Evolutionary conservation across 2,113 vertebrate genomes (phyloP).

Genomic region (Zootoca vivipara): DNA sequence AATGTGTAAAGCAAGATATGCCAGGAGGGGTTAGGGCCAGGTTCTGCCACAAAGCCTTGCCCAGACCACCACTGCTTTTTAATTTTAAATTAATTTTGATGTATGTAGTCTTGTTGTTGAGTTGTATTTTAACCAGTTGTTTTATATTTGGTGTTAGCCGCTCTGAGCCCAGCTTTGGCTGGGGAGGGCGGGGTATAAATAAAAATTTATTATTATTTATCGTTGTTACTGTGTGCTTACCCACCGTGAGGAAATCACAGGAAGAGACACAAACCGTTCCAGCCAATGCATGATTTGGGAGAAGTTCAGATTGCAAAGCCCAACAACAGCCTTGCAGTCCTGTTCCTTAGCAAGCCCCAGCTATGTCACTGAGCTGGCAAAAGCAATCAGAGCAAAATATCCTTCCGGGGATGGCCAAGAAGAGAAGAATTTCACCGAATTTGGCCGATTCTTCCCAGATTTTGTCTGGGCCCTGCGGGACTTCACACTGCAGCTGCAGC

Average conservation of each 20-base stretch:
- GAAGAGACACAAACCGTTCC: too few relatives aligned
- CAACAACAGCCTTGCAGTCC: not conserved
- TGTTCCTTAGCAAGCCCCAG: slow-evolving; percentile 31
- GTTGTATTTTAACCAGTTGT: too few relatives aligned
- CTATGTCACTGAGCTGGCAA: slow-evolving; percentile 58
- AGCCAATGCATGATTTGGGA: too few relatives aligned
- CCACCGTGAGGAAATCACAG: not conserved
- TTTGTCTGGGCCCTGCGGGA: slow-evolving; percentile 75
- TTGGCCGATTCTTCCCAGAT: slow-evolving; percentile 52
- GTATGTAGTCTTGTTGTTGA: too few relatives aligned
- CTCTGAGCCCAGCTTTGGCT: too few relatives aligned
- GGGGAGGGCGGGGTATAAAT: too few relatives aligned
- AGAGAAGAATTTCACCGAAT: slow-evolving; percentile 2
- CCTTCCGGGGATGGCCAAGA: accelerated
- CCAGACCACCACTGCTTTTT: too few relatives aligned
- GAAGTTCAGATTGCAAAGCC: not conserved
- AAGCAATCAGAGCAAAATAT: slow-evolving; percentile 45
- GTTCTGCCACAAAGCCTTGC: not conserved
- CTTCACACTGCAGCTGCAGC: slow-evolving; percentile 62
- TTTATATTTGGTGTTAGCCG: too few relatives aligned
- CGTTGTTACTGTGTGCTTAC: not conserved
- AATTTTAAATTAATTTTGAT: too few relatives aligned
- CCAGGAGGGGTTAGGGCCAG: not conserved
- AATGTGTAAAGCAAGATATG: not conserved
- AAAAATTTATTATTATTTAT: too few relatives aligned